These are phyloP conservation scores for Drosophila trapezifrons DNA, from an alignment of 1,140 invertebrate species.

Conservation along the genomic window DNA sequence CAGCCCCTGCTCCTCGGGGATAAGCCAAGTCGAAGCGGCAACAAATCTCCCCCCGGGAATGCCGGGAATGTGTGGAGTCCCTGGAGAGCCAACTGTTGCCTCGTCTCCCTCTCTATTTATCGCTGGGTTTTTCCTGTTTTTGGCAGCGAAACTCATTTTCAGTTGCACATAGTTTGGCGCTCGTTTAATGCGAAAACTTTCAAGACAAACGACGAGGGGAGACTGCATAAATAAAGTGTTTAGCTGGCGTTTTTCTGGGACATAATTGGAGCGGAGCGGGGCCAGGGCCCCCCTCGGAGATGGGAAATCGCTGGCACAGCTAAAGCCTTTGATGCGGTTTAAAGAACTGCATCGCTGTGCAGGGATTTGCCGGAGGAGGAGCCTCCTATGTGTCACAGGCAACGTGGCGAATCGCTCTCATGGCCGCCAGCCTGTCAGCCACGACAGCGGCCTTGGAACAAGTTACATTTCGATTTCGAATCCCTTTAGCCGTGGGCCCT, in stretches of 20 bases:
- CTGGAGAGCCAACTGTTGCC: conserved; percentile 38
- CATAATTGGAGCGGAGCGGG: conserved; percentile 61
- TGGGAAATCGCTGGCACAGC: conserved; percentile 21
- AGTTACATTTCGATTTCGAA: conserved; percentile 78
- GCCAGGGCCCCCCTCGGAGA: not conserved
- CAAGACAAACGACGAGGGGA: conserved; percentile 65
- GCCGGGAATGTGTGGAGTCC: conserved; percentile 4
- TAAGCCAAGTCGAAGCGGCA: conserved; percentile 14
- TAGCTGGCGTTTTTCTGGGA: conserved; percentile 70
- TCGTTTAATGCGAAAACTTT: conserved; percentile 78
- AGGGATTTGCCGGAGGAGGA: conserved; percentile 15
- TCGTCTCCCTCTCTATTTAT: not conserved
- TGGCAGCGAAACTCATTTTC: conserved; percentile 52
- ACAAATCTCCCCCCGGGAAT: conserved; percentile 30
- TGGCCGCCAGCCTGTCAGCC: conserved; percentile 68
- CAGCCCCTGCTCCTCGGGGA: conserved; percentile 20
- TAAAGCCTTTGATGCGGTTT: conserved; percentile 12
- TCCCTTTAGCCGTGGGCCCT: conserved; percentile 16
- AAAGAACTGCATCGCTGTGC: conserved; percentile 26
- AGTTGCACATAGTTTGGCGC: conserved; percentile 72
- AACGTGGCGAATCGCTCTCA: conserved; percentile 22
- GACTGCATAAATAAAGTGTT: conserved; percentile 77
- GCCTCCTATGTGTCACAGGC: conserved; percentile 34
- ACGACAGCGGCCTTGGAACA: conserved; percentile 54
- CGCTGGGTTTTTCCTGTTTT: conserved; percentile 6